Conservation (phyloP, 92 coral and sea anemone species). For the Parazoanthus atlanticus region DNA sequence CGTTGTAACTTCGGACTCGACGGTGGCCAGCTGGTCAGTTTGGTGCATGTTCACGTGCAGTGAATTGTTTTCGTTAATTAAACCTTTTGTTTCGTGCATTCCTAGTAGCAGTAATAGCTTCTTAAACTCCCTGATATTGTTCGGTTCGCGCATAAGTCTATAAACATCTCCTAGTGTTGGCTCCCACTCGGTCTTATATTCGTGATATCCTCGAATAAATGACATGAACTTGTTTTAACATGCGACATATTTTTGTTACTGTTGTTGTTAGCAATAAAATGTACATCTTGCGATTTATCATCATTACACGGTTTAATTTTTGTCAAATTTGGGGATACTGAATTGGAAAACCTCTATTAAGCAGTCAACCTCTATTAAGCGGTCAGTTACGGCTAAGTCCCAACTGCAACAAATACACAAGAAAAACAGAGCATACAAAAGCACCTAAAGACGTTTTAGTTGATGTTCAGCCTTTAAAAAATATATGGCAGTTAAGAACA, state of each 20-base stretch:
- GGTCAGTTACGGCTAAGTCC: no score
- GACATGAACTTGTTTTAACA: no score
- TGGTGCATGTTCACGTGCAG: no score
- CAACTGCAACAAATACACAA: no score
- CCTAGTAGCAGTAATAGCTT: neutral
- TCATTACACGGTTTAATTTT: conserved; percentile 7
- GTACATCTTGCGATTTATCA: conserved; percentile 5
- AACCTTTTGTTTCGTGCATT: no score
- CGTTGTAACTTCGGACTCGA: no score
- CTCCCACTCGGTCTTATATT: conserved; percentile 61
- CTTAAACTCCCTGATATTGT: conserved; percentile 52
- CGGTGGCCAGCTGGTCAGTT: no score
- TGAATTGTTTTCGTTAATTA: no score
- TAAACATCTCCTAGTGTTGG: conserved; percentile 58
- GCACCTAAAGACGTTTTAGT: no score
- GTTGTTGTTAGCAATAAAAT: conserved; percentile 6
- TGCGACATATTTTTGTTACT: neutral
- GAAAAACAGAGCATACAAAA: no score
- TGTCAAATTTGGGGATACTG: conserved; percentile 5
- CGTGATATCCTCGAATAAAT: conserved; percentile 57
- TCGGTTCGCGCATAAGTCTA: conserved; percentile 62
- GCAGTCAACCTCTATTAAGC: neutral
- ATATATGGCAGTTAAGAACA: no score
- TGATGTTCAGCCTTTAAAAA: no score
- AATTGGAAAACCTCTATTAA: conserved; percentile 1